Evolutionary conservation across 2,797 vertebrate genomes (phyloP).

Genomic region (Huso huso): DNA sequence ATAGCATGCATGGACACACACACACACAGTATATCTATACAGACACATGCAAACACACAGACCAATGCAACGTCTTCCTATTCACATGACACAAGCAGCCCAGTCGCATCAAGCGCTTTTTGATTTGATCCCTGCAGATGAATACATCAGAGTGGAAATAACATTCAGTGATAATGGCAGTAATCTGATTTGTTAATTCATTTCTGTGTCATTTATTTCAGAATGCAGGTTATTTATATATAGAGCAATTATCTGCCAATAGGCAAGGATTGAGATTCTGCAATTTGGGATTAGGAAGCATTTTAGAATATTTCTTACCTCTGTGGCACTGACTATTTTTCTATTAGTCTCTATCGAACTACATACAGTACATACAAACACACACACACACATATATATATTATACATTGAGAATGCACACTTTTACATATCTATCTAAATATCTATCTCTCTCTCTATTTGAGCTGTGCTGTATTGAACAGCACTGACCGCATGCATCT

Average conservation of each 20-base stretch:
- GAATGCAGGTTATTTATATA: no score
- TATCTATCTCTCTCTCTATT: neutral
- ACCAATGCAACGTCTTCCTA: neutral
- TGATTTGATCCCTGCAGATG: no score
- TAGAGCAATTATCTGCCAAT: no score
- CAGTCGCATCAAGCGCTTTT: no score
- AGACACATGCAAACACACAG: neutral
- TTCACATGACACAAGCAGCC: neutral
- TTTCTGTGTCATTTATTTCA: neutral
- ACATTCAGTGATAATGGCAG: constrained; percentile 12
- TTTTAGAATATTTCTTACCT: no score
- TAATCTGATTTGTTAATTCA: constrained; percentile 30
- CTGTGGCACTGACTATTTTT: no score
- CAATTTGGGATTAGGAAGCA: no score
- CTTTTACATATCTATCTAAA: constrained; percentile 10
- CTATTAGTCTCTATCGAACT: no score
- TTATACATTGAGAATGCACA: constrained; percentile 31
- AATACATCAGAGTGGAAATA: no score
- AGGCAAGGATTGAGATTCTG: no score
- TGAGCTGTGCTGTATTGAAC: neutral
- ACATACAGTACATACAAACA: no score
- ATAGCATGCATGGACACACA: constrained; percentile 27
- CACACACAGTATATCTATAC: constrained; percentile 12
- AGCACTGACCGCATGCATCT: constrained; percentile 2
- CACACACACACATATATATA: constrained; percentile 28